phyloP scores from a whole-genome alignment of 2,888 invertebrate genomes.

The Villa cingulata region DNA sequence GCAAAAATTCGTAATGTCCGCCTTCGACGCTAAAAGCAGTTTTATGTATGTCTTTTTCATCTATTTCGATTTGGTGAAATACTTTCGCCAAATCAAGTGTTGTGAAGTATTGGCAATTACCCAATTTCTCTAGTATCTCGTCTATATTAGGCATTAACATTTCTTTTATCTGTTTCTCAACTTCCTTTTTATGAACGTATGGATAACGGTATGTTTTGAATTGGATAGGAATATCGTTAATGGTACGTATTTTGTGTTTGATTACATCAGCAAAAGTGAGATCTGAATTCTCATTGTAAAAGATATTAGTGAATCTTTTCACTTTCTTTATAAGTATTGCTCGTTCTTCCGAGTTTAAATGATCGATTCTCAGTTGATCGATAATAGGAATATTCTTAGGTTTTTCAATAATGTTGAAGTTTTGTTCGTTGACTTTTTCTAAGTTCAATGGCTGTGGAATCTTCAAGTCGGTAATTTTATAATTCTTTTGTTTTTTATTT shows the following conservation, averaged over 20 bases:
- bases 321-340: neutral
- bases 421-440: too few species aligned
- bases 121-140: constrained; percentile 13
- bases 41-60: too few species aligned
- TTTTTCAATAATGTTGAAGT: too few species aligned
- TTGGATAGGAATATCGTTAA: neutral
- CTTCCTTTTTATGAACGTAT: neutral
- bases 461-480: too few species aligned
- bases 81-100: constrained; percentile 12
- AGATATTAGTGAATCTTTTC: too few species aligned
- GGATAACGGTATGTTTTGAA: neutral
- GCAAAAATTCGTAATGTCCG: too few species aligned
- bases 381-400: too few species aligned
- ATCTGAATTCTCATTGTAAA: neutral
- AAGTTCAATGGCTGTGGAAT: too few species aligned
- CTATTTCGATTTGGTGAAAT: too few species aligned
- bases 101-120: constrained; percentile 10
- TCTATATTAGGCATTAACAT: constrained; percentile 6
- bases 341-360: neutral
- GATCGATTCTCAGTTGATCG: too few species aligned
- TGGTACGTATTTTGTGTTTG: neutral
- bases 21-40: too few species aligned
- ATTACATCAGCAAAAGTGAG: neutral
- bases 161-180: neutral
- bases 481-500: too few species aligned